Evolutionary conservation across 1,140 invertebrate species (phyloP), one percentile per base, ranked within the genome.

Genomic region (Sinella curviseta): DNA sequence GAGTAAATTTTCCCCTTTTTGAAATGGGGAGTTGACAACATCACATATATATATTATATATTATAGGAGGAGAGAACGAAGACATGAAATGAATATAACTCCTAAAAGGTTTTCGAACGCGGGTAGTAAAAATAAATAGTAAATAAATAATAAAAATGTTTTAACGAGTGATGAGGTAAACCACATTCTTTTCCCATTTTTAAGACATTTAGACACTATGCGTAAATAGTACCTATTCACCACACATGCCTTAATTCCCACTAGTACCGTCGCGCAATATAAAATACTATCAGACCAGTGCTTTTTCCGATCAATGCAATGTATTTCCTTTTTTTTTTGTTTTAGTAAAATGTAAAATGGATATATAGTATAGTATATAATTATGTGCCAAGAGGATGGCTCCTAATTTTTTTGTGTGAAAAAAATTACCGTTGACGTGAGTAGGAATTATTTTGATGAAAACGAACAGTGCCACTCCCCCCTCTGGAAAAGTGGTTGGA

Each of bases 371-470:
- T 48, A n/a, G n/a, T n/a, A n/a, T n/a, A n/a, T n/a, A n/a, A n/a
- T n/a, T n/a, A n/a, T n/a, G n/a, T n/a, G n/a, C n/a, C n/a, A n/a
- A n/a, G n/a, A n/a, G n/a, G n/a, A n/a, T n/a, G n/a, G n/a, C n/a
- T n/a, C n/a, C n/a, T n/a, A n/a, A n/a, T n/a, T n/a, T n/a, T n/a
- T n/a, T n/a, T n/a, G n/a, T n/a, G n/a, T n/a, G n/a, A n/a, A 33
- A 70, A 39, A 16, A 36, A 74, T 70, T 81, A 83, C 83, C 83
- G 76, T 73, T 82, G 83, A 35, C 83, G 79, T 75, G 83, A 83
- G 76, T 82, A 83, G 26, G 82, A 81, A 79, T 82, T 83, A 28
- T 35, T 79, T 36, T 82, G 83, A 54, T 82, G 83, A 67, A 82
- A 82, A 35, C 82, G 77, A 73, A 65, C 77, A 80, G 39, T 28